Conservation (phyloP, 2,797 vertebrate species). For the Choloepus didactylus region DNA sequence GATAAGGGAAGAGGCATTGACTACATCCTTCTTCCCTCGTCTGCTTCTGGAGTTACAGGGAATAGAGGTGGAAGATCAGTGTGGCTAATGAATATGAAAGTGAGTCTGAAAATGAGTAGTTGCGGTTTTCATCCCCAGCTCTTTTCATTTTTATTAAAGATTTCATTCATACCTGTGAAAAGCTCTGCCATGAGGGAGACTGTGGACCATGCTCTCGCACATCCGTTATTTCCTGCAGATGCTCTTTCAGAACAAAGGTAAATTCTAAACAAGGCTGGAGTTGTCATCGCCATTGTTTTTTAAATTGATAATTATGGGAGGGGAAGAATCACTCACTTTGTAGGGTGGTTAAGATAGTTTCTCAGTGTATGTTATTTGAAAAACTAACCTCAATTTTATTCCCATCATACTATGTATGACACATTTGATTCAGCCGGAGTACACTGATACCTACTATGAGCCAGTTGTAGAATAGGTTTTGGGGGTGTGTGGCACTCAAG, state of each 20-base stretch:
- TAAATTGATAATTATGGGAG: slow-evolving; percentile 8
- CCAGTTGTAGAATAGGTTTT: neutral
- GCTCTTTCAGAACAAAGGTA: slow-evolving; percentile 96
- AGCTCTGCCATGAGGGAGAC: slow-evolving; percentile 95
- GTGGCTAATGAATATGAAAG: slow-evolving; percentile 22
- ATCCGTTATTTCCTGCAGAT: slow-evolving; percentile 95
- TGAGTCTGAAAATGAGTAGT: slow-evolving; percentile 48
- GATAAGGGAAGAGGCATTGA: neutral
- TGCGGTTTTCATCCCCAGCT: slow-evolving; percentile 64
- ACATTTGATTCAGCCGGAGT: neutral
- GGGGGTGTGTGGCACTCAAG: neutral
- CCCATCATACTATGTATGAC: neutral
- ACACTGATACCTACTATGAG: neutral
- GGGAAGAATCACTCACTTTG: neutral
- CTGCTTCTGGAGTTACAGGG: neutral
- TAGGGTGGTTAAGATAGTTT: neutral
- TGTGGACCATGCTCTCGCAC: slow-evolving; percentile 96
- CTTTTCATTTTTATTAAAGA: slow-evolving; percentile 89
- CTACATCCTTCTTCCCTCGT: slow-evolving; percentile 12
- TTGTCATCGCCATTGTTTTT: neutral
- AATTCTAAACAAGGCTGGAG: slow-evolving; percentile 54
- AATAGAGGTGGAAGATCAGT: neutral
- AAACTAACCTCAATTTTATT: slow-evolving; percentile 49
- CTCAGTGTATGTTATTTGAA: neutral
- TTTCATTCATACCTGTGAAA: slow-evolving; percentile 96